Evolutionary conservation across 2,797 vertebrate genomes (phyloP), one percentile per base, ranked within the genome.

Genomic region (Remorina albescens): DNA sequence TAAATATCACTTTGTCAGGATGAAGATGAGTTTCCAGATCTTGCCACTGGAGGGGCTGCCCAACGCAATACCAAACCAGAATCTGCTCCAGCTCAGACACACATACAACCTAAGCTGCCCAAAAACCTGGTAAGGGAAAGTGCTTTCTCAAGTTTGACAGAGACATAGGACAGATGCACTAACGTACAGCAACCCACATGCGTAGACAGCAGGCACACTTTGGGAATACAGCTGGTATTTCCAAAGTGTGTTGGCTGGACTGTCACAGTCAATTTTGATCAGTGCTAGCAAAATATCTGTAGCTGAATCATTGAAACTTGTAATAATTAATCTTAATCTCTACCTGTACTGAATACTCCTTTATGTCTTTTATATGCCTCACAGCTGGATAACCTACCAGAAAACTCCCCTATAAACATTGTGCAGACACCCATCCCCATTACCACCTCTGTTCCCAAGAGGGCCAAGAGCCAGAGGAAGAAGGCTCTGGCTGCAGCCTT

Each of bases 351-450:
- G 25, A 78, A 47, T 12, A 6, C 26, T 60, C 3, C 16, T 53
- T 39, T 80, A 0, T 72, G 10, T 82, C 19, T 80, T 80, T 15
- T n/a, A 11, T 18, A 1, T 32, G 5, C 68, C 6, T 70, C 34
- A 69, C 81, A 99, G 98, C 89, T 99, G 94, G 96, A 98, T 85
- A 97, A 97, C 82, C 94, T 99, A 59, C 97, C 96, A 66, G 97
- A 98, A 87, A 98, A 97, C 91, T 99, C 97, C 67, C 98, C 98
- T 67, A 99, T 99, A 93, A 98, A 95, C 86, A 99, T 99, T 63
- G 97, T 99, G 78, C 98, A 99, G 89, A 99, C 98, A 25, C 98
- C 98, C 19, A 99, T 99, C 88, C 98, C 98, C 47, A 99, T 99
- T 81, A 99, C 98, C 76, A 99, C 97, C 32, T 98, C 97, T 9